Evolutionary conservation across 2,113 vertebrate species (phyloP).

Genomic region (Myrmecophaga tridactyla): DNA sequence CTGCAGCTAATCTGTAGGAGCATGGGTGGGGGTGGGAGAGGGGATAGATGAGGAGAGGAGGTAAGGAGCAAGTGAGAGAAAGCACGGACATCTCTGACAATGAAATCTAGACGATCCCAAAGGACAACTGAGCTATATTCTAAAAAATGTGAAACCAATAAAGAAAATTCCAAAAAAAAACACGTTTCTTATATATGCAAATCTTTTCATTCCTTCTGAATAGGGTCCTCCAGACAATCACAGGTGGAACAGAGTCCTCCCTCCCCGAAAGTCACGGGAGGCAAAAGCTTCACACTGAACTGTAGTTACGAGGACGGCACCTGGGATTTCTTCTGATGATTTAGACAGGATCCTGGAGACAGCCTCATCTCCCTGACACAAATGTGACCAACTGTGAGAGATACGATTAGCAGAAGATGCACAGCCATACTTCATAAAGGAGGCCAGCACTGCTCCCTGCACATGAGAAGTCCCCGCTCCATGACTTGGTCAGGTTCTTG

Average conservation of each 20-base stretch:
- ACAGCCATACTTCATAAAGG: not conserved
- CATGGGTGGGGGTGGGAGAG: not conserved
- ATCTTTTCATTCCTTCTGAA: not conserved
- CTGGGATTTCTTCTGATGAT: not conserved
- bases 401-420: not conserved
- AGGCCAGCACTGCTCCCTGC: not conserved
- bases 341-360: not conserved
- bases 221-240: not conserved
- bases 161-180: not conserved
- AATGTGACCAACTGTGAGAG: not conserved
- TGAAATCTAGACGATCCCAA: not conserved
- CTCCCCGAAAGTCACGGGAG: not conserved
- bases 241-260: not conserved
- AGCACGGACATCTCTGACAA: not conserved
- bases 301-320: not conserved
- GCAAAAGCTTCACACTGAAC: not conserved
- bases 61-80: rapidly evolving
- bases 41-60: no score
- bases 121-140: not conserved
- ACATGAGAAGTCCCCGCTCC: not conserved
- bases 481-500: not conserved
- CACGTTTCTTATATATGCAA: not conserved
- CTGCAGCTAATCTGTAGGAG: not conserved
- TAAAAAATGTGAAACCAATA: not conserved
- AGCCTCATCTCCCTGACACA: not conserved